Evolutionary conservation across 2,797 vertebrate species (phyloP).

Genomic region (Neopelma chrysocephalum): DNA sequence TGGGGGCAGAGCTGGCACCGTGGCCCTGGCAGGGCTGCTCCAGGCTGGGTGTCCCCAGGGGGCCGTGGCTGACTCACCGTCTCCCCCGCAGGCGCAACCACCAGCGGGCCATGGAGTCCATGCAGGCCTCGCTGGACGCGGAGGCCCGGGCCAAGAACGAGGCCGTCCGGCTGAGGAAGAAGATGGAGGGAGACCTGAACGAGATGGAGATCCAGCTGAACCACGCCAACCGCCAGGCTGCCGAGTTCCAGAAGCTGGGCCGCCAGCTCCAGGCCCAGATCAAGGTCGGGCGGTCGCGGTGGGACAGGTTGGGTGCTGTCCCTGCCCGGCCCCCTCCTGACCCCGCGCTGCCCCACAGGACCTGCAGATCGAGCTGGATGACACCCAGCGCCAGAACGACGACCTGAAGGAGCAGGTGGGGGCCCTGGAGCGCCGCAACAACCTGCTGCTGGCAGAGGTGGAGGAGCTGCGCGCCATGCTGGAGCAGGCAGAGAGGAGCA

Average conservation of each 20-base stretch:
- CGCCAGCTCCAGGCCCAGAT: conserved; percentile 88
- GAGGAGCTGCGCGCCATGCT: conserved; percentile 85
- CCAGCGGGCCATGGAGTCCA: conserved; percentile 88
- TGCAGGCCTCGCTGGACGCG: conserved; percentile 88
- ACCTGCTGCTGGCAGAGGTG: conserved; percentile 85
- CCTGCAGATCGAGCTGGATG: conserved; percentile 87
- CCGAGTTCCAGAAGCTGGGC: conserved; percentile 86
- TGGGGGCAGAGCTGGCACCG: accelerated
- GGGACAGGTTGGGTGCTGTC: neutral
- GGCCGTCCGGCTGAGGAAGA: conserved; percentile 88
- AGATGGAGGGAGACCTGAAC: conserved; percentile 94
- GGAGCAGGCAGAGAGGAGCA: conserved; percentile 88
- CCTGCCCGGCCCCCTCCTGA: neutral
- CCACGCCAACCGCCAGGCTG: conserved; percentile 86
- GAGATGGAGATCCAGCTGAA: conserved; percentile 94
- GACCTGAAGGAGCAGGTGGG: conserved; percentile 89
- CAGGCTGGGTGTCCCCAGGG: accelerated
- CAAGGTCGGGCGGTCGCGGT: conserved; percentile 75
- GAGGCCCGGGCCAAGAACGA: conserved; percentile 90
- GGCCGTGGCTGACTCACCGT: accelerated
- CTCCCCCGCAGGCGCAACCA: conserved; percentile 83
- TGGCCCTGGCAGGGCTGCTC: neutral
- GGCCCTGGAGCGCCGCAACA: conserved; percentile 86
- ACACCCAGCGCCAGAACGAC: conserved; percentile 81
- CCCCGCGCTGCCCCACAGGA: conserved; percentile 66